Evolutionary conservation across 1,140 invertebrate genomes (phyloP).

Genomic region (Metaphire vulgaris): DNA sequence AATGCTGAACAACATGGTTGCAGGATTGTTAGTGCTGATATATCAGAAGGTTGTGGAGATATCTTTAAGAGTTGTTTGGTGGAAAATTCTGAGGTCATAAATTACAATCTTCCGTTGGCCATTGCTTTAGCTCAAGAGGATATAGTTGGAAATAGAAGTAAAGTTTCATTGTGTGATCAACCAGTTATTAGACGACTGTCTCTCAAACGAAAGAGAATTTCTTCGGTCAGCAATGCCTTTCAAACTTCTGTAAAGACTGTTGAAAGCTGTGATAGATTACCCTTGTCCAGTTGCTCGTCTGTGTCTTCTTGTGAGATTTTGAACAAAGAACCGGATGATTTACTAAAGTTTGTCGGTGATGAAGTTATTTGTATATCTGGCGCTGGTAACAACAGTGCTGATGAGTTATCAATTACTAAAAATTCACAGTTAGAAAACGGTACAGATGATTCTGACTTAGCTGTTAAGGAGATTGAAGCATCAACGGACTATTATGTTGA

Average conservation of each 20-base stretch:
- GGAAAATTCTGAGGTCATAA: neutral
- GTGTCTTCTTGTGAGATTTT: neutral
- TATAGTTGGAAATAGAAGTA: neutral
- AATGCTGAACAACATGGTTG: too few relatives aligned
- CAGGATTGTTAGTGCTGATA: neutral
- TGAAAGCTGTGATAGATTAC: neutral
- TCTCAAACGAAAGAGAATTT: neutral
- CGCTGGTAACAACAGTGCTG: too few relatives aligned
- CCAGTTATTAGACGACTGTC: neutral
- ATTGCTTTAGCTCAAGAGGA: neutral
- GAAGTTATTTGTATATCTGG: too few relatives aligned
- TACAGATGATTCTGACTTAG: too few relatives aligned
- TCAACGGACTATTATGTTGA: neutral
- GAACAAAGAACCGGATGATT: neutral
- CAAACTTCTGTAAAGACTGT: neutral
- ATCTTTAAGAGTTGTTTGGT: neutral
- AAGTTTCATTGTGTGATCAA: neutral
- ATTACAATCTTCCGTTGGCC: neutral
- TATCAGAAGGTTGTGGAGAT: neutral
- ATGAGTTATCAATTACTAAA: too few relatives aligned
- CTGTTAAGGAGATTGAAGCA: too few relatives aligned
- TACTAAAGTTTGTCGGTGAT: neutral
- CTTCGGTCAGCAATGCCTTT: neutral
- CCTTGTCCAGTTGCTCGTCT: neutral
- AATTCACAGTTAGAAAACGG: neutral